Conservation (phyloP, 1,140 invertebrate species). For the Aphaenogaster rudis region DNA sequence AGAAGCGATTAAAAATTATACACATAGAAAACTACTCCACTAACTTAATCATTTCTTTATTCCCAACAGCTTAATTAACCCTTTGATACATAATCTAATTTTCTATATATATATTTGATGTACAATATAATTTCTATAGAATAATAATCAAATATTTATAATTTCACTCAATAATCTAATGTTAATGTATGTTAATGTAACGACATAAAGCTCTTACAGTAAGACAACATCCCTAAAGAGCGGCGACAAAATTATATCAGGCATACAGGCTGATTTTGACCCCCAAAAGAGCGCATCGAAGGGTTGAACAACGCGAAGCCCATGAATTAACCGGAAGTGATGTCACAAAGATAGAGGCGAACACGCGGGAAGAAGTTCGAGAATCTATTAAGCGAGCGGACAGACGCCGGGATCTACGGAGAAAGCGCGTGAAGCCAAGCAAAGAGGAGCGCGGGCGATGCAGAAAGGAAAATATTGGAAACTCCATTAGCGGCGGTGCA, state of each 20-base stretch:
- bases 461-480: constrained; percentile 78
- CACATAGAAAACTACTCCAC: neutral
- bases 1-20: neutral
- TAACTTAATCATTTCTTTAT: neutral
- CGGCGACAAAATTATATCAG: neutral
- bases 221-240: neutral
- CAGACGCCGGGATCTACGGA: neutral
- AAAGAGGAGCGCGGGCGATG: constrained; percentile 35
- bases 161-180: neutral
- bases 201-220: too few species aligned
- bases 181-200: neutral
- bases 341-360: constrained; percentile 19
- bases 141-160: neutral
- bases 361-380: constrained; percentile 56
- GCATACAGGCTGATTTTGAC: neutral
- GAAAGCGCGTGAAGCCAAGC: neutral
- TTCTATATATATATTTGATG: neutral
- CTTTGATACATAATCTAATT: neutral
- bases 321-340: constrained; percentile 48
- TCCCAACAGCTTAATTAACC: neutral
- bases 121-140: neutral
- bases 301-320: constrained; percentile 40
- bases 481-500: constrained; percentile 77
- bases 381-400: constrained; percentile 68
- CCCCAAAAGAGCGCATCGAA: neutral